A percentile compares a stretch with the other conserved stretches of the same genome.
These are phyloP conservation scores for Mylabris sibirica DNA, from an alignment of 2,888 invertebrate species.

Conservation along the genomic window DNA sequence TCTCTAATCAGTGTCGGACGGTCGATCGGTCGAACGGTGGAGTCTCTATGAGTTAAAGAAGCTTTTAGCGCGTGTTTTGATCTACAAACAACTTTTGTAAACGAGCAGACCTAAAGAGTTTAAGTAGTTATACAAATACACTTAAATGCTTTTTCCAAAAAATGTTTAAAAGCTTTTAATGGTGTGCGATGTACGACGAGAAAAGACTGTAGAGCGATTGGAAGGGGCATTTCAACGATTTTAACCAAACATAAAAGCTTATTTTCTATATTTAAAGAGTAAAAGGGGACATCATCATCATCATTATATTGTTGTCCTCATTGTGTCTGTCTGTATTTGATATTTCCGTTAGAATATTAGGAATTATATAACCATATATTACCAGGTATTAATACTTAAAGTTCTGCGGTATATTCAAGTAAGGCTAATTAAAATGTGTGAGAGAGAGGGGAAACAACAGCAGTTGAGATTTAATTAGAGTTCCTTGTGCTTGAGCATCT, in stretches of 20 bases:
- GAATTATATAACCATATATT: slow-evolving; percentile 51
- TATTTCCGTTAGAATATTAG: slow-evolving; percentile 48
- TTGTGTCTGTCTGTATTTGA: slow-evolving; percentile 37
- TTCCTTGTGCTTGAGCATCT: slow-evolving; percentile 45
- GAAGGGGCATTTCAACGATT: not conserved
- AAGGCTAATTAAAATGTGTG: slow-evolving; percentile 50
- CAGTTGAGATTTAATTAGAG: slow-evolving; percentile 49
- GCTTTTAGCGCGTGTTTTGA: slow-evolving; percentile 53
- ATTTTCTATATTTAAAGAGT: not conserved
- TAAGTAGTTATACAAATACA: slow-evolving; percentile 53
- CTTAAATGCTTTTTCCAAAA: slow-evolving; percentile 50
- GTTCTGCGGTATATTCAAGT: slow-evolving; percentile 50
- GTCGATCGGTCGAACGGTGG: slow-evolving; percentile 5
- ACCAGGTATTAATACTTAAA: slow-evolving; percentile 51
- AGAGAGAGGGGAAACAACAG: slow-evolving; percentile 38
- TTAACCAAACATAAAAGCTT: not conserved
- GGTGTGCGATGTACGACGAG: slow-evolving; percentile 33
- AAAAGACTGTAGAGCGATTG: slow-evolving; percentile 23
- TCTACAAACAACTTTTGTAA: slow-evolving; percentile 53
- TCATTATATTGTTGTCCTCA: not conserved
- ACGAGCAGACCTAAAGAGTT: slow-evolving; percentile 49
- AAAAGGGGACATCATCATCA: not conserved
- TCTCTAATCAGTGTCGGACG: slow-evolving; percentile 35
- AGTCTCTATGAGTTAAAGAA: slow-evolving; percentile 39
- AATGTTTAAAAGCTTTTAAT: slow-evolving; percentile 52